Percentiles rank a stretch among this genome's conserved stretches.
Conservation (phyloP, 2,797 vertebrate species). For the Semaprochilodus insignis region DNA sequence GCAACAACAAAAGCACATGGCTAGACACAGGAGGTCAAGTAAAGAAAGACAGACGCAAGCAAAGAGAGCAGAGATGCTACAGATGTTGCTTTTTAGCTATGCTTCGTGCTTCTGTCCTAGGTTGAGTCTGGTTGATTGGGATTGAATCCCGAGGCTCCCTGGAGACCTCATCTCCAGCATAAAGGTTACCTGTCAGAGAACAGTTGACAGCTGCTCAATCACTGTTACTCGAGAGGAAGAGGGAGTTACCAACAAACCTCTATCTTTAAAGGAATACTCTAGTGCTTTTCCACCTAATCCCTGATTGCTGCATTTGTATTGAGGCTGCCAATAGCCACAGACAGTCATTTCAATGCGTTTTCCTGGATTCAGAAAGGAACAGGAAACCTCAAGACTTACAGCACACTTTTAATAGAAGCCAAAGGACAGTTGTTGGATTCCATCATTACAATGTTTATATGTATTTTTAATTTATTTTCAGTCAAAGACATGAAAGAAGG, state of each 20-base stretch:
- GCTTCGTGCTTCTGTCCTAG: constrained; percentile 13
- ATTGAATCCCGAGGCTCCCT: constrained; percentile 36
- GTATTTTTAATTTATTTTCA: too few relatives aligned
- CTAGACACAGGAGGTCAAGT: not conserved
- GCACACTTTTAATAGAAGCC: too few relatives aligned
- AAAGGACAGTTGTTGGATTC: too few relatives aligned
- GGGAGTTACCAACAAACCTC: constrained; percentile 28
- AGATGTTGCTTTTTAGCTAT: not conserved
- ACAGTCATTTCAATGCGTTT: too few relatives aligned
- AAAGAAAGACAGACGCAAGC: not conserved
- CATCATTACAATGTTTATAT: too few relatives aligned
- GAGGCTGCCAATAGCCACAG: too few relatives aligned
- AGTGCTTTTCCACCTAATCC: not conserved
- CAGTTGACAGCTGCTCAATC: constrained; percentile 46
- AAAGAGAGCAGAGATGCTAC: not conserved
- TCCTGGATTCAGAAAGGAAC: too few relatives aligned
- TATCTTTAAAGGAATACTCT: constrained; percentile 1
- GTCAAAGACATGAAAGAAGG: too few relatives aligned
- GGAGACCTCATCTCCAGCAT: constrained; percentile 20
- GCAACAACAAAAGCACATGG: too few relatives aligned
- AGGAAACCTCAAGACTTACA: too few relatives aligned
- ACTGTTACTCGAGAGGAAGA: constrained; percentile 35
- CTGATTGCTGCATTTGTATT: not conserved
- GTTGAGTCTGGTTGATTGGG: constrained; percentile 17
- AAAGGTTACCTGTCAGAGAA: constrained; percentile 38